phyloP scores from a whole-genome alignment of 2,888 invertebrate species.

The Arge pagana region DNA sequence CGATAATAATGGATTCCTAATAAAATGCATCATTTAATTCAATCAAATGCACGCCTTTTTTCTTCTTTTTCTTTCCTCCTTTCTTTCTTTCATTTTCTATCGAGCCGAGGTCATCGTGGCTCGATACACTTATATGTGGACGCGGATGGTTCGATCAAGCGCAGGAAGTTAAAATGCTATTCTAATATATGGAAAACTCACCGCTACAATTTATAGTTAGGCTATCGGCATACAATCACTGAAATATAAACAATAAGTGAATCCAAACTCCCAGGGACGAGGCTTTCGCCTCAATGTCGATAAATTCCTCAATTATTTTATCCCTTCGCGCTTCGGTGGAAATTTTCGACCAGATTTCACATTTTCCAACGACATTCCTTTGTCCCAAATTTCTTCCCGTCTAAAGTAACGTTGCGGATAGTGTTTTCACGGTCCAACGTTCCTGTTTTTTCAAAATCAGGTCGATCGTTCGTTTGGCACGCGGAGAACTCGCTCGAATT shows the following conservation, averaged over 20 bases:
- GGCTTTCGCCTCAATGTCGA: slow-evolving; percentile 20
- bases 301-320: slow-evolving; percentile 18
- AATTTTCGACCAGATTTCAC: no score
- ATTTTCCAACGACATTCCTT: no score
- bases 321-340: no score
- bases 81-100: not conserved
- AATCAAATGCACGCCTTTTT: slow-evolving; percentile 1
- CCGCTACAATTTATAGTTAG: slow-evolving; percentile 43
- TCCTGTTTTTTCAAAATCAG: no score
- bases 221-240: slow-evolving; percentile 38
- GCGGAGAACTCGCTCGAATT: no score
- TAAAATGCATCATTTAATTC: not conserved
- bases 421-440: no score
- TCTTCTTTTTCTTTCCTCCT: not conserved
- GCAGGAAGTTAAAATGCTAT: slow-evolving; percentile 43
- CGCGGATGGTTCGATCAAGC: slow-evolving; percentile 8
- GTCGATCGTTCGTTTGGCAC: no score
- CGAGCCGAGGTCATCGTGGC: slow-evolving; percentile 11
- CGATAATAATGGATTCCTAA: not conserved
- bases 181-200: slow-evolving; percentile 45
- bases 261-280: slow-evolving; percentile 30
- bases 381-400: no score
- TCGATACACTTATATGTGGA: not conserved
- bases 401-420: no score
- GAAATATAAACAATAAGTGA: slow-evolving; percentile 42